Evolutionary conservation across 2,888 invertebrate species (phyloP), one percentile per base, ranked within the genome.

Genomic region (Protodeltote pygarga): DNA sequence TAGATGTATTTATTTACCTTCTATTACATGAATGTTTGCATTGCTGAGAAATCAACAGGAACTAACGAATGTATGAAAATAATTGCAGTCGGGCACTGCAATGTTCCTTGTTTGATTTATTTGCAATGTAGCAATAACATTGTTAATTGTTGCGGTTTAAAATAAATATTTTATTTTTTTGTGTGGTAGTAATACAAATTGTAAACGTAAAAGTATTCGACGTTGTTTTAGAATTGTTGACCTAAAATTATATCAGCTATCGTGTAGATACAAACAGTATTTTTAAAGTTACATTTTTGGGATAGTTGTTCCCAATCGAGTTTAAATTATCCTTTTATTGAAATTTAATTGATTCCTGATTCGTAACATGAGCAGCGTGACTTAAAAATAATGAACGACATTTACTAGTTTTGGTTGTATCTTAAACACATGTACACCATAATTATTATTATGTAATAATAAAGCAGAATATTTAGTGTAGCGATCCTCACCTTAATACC

Each of bases 401-500:
- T 23, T 24, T 5, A 33, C 10, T 58, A 46, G 28, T 39, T 47
- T 42, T 39, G 42, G 28, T 64, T 50, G 49, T 47, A 57, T 58
- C 32, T 37, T 41, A 34, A 57, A 41, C 45, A 59, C 45, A 31
- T 49, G 37, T 39, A 66, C 57, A 63, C 41, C 52, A 28, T 52
- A 46, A 48, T 47, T n/a, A n/a, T n/a, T n/a, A 29, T 44, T 50
- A 55, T 41, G 50, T 58, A 54, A 54, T 65, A 41, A 40, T 60
- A 65, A 54, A 51, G 59, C 65, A 61, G 64, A 62, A 57, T 65
- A 54, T 67, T 77, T 90, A 89, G 88, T 67, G 71, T 89, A 90
- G 89, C 85, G 77, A 81, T 87, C 90, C 89, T 92, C 91, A 91
- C 88, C 85, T 88, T 84, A 85, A 92, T 91, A 92, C 92, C 92